phyloP scores from a whole-genome alignment of 2,888 invertebrate genomes.

The Mesorhabditis belari region DNA sequence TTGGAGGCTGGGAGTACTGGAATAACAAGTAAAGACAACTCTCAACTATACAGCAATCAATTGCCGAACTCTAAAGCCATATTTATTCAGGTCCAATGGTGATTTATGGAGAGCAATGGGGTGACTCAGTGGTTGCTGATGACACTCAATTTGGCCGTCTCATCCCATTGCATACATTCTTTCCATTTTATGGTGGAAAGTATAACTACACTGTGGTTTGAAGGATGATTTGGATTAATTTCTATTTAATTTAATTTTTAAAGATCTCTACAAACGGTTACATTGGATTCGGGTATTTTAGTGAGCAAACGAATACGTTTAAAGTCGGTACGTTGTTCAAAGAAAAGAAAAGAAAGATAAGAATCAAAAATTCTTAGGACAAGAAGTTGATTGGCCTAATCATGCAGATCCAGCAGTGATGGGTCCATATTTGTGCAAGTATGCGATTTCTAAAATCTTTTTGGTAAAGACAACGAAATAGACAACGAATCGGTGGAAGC shows the following conservation, averaged over 20 bases:
- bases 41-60: too few relatives aligned
- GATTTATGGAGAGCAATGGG: neutral
- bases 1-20: too few relatives aligned
- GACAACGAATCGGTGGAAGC: neutral
- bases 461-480: neutral
- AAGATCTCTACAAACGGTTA: constrained; percentile 23
- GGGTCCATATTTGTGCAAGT: constrained; percentile 22
- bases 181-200: constrained; percentile 45
- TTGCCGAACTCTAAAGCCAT: too few relatives aligned
- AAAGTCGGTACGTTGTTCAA: too few relatives aligned
- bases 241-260: constrained; percentile 1
- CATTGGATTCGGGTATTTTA: constrained; percentile 21
- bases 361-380: too few relatives aligned
- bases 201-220: constrained; percentile 45
- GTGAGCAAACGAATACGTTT: constrained; percentile 12
- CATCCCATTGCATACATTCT: constrained; percentile 30
- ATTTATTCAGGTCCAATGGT: neutral
- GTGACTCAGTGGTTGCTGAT: constrained; percentile 5
- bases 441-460: too few relatives aligned
- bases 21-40: too few relatives aligned
- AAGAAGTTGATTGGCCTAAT: constrained; percentile 19
- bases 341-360: too few relatives aligned
- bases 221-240: neutral
- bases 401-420: constrained; percentile 21
- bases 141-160: constrained; percentile 8